Percentiles rank a stretch among this genome's conserved stretches.
Conservation (phyloP, 2,888 invertebrate species). For the Ochropleura leucogaster region DNA sequence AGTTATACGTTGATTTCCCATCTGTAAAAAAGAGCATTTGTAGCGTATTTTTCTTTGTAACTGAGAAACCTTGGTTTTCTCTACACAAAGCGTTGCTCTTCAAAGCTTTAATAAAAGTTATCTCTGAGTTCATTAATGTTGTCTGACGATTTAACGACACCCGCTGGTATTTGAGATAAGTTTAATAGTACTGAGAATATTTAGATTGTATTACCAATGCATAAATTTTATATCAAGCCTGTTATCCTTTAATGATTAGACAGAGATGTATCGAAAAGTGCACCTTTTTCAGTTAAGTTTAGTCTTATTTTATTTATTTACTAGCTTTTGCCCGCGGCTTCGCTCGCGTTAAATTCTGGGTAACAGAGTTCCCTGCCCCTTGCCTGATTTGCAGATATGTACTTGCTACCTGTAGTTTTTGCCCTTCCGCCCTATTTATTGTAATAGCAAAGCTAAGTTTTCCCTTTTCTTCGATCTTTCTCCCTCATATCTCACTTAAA, state of each 20-base stretch:
- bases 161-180: constrained; percentile 16
- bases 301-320: too few species aligned
- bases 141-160: constrained; percentile 10
- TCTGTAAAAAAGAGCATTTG: background rate
- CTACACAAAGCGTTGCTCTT: background rate
- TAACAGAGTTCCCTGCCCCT: too few species aligned
- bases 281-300: background rate
- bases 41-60: constrained; percentile 11
- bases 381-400: too few species aligned
- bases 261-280: background rate
- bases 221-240: background rate
- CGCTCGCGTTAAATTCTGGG: too few species aligned
- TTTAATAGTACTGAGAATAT: constrained; percentile 11
- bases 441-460: too few species aligned
- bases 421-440: too few species aligned
- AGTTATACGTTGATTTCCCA: too few species aligned
- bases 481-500: too few species aligned
- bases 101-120: constrained; percentile 27
- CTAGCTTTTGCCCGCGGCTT: too few species aligned
- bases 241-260: background rate
- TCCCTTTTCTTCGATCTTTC: too few species aligned
- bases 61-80: background rate
- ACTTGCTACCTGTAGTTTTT: too few species aligned
- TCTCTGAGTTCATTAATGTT: constrained; percentile 17
- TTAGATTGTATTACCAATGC: constrained; percentile 8